A percentile compares a stretch with the other conserved stretches of the same genome.
Evolutionary conservation across 37 sponge, comb jelly and placozoan genomes (phyloP).

Genomic region (Beroe ovata): DNA sequence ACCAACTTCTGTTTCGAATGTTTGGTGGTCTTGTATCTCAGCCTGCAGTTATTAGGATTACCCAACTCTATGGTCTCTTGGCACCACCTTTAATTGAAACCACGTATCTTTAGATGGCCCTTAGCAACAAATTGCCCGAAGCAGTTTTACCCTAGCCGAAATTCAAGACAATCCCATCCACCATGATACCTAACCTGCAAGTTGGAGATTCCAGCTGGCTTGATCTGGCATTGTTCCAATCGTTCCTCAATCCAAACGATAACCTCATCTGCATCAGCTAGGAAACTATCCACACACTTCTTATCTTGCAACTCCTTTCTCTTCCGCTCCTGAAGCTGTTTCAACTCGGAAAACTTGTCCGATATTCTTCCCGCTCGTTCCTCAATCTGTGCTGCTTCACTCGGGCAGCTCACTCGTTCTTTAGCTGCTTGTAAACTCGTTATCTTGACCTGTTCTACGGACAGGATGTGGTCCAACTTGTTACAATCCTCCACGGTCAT

Average conservation of each 20-base stretch:
- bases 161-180: no score
- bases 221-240: conserved; percentile 26
- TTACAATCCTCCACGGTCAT: conserved; percentile 45
- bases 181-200: conserved; percentile 64
- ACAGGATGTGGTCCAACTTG: conserved; percentile 30
- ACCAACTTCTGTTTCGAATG: conserved; percentile 89
- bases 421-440: conserved; percentile 45
- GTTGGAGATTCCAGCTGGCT: not conserved
- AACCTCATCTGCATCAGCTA: conserved; percentile 16
- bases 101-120: no score
- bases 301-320: conserved; percentile 51
- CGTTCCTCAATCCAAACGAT: conserved; percentile 45
- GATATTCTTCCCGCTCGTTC: not conserved
- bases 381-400: not conserved
- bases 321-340: conserved; percentile 37
- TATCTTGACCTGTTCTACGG: conserved; percentile 34
- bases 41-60: conserved; percentile 68
- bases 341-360: conserved; percentile 3
- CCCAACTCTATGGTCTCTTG: no score
- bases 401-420: not conserved
- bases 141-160: no score
- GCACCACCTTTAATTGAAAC: no score
- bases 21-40: conserved; percentile 90
- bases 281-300: conserved; percentile 56
- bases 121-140: no score